A percentile compares a stretch with the other conserved stretches of the same genome.
Evolutionary conservation across 2,888 invertebrate species (phyloP).

Genomic region (Luperina testacea): DNA sequence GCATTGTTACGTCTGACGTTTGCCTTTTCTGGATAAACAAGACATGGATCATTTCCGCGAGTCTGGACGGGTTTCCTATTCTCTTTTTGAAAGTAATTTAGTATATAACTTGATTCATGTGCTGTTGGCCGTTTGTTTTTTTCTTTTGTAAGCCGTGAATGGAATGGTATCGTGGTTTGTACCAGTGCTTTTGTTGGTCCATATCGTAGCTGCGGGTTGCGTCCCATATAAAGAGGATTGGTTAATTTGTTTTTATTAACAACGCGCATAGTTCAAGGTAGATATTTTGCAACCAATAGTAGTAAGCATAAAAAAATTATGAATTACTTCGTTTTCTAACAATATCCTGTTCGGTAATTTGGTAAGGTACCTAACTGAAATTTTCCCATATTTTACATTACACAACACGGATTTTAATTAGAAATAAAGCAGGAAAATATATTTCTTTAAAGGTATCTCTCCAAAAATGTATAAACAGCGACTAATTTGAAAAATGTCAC

Average conservation of each 20-base stretch:
- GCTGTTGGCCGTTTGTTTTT: slow-evolving; percentile 61
- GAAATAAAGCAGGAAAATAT: background rate
- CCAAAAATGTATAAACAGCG: background rate
- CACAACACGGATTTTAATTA: background rate
- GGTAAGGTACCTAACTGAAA: background rate
- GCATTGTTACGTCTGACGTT: slow-evolving; percentile 71
- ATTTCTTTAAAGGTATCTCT: background rate
- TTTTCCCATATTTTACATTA: background rate
- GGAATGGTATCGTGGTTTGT: slow-evolving; percentile 62
- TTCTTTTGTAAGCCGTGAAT: slow-evolving; percentile 54
- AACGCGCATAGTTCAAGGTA: slow-evolving; percentile 7
- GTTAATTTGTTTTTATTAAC: slow-evolving; percentile 50
- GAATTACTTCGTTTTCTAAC: background rate
- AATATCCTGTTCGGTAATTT: slow-evolving; percentile 18
- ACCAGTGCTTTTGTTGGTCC: slow-evolving; percentile 52
- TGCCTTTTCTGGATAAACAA: slow-evolving; percentile 73
- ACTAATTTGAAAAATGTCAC: slow-evolving; percentile 1
- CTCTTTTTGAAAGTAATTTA: slow-evolving; percentile 53
- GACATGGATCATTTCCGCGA: slow-evolving; percentile 73
- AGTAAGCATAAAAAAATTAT: background rate
- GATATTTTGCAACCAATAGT: slow-evolving; percentile 20
- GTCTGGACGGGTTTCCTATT: slow-evolving; percentile 52
- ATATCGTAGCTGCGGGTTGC: slow-evolving; percentile 43
- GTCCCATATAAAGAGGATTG: slow-evolving; percentile 51
- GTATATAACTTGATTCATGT: slow-evolving; percentile 55